Percentiles rank a stretch among this genome's conserved stretches.
Conservation (phyloP, 2,888 invertebrate species). For the Caenorhabditis becei region DNA sequence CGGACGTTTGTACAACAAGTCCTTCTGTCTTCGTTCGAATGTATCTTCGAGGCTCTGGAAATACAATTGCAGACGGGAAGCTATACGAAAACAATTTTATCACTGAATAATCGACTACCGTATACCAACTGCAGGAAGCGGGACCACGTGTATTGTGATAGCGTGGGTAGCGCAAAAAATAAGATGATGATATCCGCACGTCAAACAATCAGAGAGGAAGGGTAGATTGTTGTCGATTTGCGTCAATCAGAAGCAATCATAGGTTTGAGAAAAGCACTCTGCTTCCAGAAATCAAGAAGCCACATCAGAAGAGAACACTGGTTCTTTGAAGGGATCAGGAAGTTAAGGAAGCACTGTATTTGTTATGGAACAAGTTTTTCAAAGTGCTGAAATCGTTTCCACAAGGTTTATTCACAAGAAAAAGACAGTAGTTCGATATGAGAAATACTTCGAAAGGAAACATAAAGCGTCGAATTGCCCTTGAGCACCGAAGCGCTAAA, state of each 20-base stretch:
- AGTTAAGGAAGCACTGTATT: neutral
- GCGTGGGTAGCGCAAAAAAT: neutral
- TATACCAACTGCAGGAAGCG: neutral
- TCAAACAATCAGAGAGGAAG: neutral
- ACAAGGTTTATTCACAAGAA: constrained; percentile 6
- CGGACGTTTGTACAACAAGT: constrained; percentile 33
- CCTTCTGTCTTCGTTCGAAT: constrained; percentile 26
- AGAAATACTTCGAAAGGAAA: constrained; percentile 46
- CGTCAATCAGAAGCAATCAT: neutral
- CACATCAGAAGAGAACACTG: no score
- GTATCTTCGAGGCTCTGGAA: constrained; percentile 41
- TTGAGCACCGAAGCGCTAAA: constrained; percentile 51
- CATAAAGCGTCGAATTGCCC: constrained; percentile 47
- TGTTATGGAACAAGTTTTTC: neutral
- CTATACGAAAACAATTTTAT: constrained; percentile 22
- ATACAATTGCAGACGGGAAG: constrained; percentile 41
- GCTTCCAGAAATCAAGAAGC: constrained; percentile 2
- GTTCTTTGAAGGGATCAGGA: neutral
- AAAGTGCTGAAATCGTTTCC: neutral
- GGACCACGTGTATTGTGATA: neutral
- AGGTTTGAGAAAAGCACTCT: neutral
- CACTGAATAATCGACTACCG: neutral
- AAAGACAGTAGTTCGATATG: constrained; percentile 45
- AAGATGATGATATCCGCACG: constrained; percentile 2
- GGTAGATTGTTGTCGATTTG: neutral